Evolutionary conservation across 2,888 invertebrate genomes (phyloP).

Genomic region (Lasiommata megera): DNA sequence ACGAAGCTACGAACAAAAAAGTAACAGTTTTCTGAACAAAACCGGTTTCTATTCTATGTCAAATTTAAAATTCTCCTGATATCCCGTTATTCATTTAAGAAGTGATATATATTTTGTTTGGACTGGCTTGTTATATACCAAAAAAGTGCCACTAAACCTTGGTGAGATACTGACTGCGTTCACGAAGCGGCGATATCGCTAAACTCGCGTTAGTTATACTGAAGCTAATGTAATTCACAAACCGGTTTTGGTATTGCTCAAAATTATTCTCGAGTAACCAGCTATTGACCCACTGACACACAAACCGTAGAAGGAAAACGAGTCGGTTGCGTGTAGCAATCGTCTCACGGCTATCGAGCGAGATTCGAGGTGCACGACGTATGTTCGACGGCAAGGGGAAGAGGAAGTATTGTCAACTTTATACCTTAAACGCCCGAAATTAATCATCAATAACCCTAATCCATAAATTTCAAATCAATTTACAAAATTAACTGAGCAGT

Average conservation of each 20-base stretch:
- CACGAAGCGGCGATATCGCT: conserved; percentile 8
- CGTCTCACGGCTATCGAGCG: conserved; percentile 21
- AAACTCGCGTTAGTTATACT: conserved; percentile 34
- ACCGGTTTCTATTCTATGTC: too few species aligned
- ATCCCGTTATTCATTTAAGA: too few species aligned
- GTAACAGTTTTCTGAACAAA: too few species aligned
- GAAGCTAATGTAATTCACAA: conserved; percentile 43
- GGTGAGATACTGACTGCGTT: conserved; percentile 11
- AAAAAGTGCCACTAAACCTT: conserved; percentile 17
- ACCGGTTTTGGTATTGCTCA: conserved; percentile 66
- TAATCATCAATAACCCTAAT: too few species aligned
- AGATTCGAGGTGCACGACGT: conserved; percentile 12
- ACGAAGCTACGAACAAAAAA: too few species aligned
- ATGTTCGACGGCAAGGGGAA: conserved; percentile 18
- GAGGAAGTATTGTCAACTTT: conserved; percentile 17
- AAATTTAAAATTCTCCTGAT: too few species aligned
- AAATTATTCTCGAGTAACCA: conserved; percentile 62
- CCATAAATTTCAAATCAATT: too few species aligned
- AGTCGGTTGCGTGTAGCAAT: conserved; percentile 59
- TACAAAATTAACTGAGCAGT: too few species aligned
- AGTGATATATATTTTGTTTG: too few species aligned
- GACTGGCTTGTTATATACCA: too few species aligned
- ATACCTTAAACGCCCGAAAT: too few species aligned
- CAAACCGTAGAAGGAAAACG: conserved; percentile 69
- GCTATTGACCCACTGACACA: conserved; percentile 78